These are phyloP conservation scores for Myotis yumanensis DNA, from an alignment of 2,113 vertebrate genomes.

Conservation along the genomic window DNA sequence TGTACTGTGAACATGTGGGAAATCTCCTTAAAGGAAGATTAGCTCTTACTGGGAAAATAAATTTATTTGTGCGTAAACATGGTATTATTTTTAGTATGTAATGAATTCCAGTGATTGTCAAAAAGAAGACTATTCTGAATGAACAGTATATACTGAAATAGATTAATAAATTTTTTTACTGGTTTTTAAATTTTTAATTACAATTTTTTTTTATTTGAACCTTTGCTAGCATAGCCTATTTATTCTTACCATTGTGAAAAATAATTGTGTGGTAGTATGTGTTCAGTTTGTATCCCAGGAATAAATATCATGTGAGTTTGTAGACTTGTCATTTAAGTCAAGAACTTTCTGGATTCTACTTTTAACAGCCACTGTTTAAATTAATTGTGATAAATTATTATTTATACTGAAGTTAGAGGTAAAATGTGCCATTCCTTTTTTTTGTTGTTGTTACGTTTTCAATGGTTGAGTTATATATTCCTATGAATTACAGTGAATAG, in stretches of 20 bases:
- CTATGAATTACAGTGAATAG: constrained; percentile 12
- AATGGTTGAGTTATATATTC: background rate
- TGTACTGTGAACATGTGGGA: constrained; percentile 90
- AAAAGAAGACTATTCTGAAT: constrained; percentile 48
- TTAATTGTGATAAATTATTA: constrained; percentile 45
- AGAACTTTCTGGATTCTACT: background rate
- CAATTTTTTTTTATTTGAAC: background rate
- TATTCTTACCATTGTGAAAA: constrained; percentile 47
- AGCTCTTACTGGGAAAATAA: constrained; percentile 87
- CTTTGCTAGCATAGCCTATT: background rate
- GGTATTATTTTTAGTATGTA: constrained; percentile 89
- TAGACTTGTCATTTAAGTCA: background rate
- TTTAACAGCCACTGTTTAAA: constrained; percentile 3
- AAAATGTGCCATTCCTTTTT: constrained; percentile 33
- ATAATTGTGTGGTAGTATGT: background rate
- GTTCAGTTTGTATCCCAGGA: background rate
- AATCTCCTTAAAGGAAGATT: constrained; percentile 88
- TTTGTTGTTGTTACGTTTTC: constrained; percentile 21
- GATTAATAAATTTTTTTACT: constrained; percentile 15
- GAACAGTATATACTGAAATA: constrained; percentile 36
- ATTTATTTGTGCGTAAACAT: constrained; percentile 86
- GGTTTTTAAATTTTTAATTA: constrained; percentile 31
- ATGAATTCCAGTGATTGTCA: constrained; percentile 38
- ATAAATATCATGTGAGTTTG: constrained; percentile 7
- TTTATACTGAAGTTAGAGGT: constrained; percentile 42